Evolutionary conservation across 2,888 invertebrate genomes (phyloP).

Genomic region (Epicampocera succincta): DNA sequence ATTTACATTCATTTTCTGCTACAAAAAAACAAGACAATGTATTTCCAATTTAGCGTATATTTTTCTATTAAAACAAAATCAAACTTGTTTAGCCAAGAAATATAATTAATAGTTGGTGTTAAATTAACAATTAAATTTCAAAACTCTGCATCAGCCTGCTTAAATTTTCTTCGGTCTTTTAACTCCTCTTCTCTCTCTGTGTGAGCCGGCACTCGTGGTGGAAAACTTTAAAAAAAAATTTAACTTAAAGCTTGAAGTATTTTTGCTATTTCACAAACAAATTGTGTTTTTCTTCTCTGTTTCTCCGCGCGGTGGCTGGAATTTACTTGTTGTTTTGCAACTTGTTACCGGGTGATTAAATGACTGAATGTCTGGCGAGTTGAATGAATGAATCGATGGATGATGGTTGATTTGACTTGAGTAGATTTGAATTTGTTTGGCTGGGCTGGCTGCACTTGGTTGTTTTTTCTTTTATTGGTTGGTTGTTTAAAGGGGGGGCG

Average conservation of each 20-base stretch:
- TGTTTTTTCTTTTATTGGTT: not conserved
- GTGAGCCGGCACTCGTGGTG: no score
- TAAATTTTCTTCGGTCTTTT: no score
- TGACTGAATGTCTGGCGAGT: constrained; percentile 61
- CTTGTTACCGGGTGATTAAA: constrained; percentile 65
- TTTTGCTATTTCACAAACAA: constrained; percentile 14
- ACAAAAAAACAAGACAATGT: no score
- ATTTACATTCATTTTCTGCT: no score
- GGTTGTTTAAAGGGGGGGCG: no score
- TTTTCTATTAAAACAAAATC: no score
- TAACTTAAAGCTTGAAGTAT: constrained; percentile 60
- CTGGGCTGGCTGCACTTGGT: constrained; percentile 30
- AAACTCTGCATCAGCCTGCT: no score
- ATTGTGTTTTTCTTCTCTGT: constrained; percentile 15
- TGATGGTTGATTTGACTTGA: constrained; percentile 44
- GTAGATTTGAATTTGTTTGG: constrained; percentile 47
- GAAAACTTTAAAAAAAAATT: constrained; percentile 28
- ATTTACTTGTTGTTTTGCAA: constrained; percentile 51
- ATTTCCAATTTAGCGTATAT: no score
- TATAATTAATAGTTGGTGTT: no score
- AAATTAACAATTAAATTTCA: no score
- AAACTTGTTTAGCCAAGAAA: no score
- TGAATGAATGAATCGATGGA: constrained; percentile 14
- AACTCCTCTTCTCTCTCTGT: no score
- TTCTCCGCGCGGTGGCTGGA: not conserved